These are phyloP conservation scores for Fragum fragum DNA, from an alignment of 2,888 invertebrate genomes.

Conservation along the genomic window DNA sequence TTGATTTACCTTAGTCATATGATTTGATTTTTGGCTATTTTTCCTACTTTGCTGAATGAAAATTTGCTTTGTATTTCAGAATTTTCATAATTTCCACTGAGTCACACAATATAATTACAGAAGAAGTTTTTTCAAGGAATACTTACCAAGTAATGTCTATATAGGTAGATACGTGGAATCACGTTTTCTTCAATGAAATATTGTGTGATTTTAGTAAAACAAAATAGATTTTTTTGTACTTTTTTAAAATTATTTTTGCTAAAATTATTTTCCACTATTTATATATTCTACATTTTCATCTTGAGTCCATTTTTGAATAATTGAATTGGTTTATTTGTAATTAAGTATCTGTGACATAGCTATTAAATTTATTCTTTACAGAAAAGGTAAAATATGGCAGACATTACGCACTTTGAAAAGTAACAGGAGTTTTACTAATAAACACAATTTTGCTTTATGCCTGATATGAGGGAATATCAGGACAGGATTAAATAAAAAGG, in stretches of 20 bases:
- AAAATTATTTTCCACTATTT: not conserved
- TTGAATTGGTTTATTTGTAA: not conserved
- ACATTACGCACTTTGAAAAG: slow-evolving; percentile 32
- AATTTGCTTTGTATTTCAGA: slow-evolving; percentile 1
- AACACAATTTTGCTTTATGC: slow-evolving; percentile 44
- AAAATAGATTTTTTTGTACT: not conserved
- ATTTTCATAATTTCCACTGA: not conserved
- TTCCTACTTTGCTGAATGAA: not conserved
- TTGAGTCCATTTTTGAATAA: not conserved
- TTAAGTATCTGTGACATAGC: slow-evolving; percentile 18
- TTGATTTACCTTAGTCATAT: too few species aligned
- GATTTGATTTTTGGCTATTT: not conserved
- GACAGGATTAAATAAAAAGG: slow-evolving; percentile 27
- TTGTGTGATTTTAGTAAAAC: not conserved
- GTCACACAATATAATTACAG: not conserved
- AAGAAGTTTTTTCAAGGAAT: too few species aligned
- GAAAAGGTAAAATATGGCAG: slow-evolving; percentile 42
- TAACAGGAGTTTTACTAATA: slow-evolving; percentile 37
- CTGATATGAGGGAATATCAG: slow-evolving; percentile 37
- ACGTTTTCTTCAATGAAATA: not conserved
- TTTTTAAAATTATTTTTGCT: not conserved
- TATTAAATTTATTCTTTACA: slow-evolving; percentile 47
- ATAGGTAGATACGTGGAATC: too few species aligned
- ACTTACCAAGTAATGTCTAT: too few species aligned
- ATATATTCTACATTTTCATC: not conserved